Base-by-base conservation (phyloP, 2,888 invertebrate genomes). In the Eilema sororculum region DNA sequence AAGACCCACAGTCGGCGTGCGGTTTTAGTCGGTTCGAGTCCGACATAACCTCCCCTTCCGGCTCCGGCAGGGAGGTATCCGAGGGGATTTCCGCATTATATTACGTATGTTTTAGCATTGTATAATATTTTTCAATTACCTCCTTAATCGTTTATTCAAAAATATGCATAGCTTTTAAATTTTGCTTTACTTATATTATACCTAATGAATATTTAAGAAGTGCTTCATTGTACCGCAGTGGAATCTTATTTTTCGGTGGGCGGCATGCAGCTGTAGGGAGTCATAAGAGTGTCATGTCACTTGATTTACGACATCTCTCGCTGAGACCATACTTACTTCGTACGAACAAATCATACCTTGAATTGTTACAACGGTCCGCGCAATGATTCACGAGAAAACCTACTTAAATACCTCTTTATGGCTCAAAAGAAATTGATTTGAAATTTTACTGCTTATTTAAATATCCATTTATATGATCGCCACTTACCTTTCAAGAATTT, bases 371-470 rank as follows among this genome's bases (percentile, higher is more conserved):
- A 75, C 81, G 66, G 78, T 72, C 77, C 77, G 78, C 84, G 82
- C 86, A 86, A 87, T 91, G 90, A 91, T 90, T 93, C 92, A 91
- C 86, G 79, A 84, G 84, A 89, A 86, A 88, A 84, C 83, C 83
- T 85, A 89, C 90, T 90, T 90, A 92, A 92, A 88, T 79, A 81
- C 84, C 77, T 87, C 88, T 93, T 93, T 93, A 93, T 88, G 84
- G 87, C 89, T 87, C 78, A 80, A 91, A 91, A 91, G 89, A 91
- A 93, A 93, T 94, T 91, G 91, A 94, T 93, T 94, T 91, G 84
- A 90, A 91, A 91, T 93, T 93, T 94, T 93, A 94, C 90, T 93
- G 92, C 93, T 91, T 93, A 93, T 94, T 94, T 93, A 93, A 93
- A 89, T 93, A 93, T 92, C 91, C 90, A 92, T 91, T 92, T 88